A percentile compares a stretch with the other conserved stretches of the same genome.
Evolutionary conservation across 2,888 invertebrate genomes (phyloP).

Genomic region (Embidobia sp.): DNA sequence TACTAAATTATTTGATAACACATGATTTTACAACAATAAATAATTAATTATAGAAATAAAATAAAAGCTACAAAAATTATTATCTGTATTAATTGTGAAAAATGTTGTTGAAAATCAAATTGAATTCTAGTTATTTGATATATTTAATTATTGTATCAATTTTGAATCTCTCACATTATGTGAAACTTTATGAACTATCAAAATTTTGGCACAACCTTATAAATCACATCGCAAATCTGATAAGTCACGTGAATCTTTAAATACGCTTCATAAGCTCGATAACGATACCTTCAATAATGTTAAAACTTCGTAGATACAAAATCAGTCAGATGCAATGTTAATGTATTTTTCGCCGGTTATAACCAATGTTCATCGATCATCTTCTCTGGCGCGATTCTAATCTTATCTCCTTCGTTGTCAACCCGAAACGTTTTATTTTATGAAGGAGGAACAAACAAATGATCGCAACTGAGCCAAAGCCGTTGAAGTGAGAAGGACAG

Average conservation of each 20-base stretch:
- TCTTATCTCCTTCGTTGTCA: constrained; percentile 32
- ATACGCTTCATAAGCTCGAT: background rate
- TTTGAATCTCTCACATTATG: too few species aligned
- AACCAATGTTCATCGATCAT: constrained; percentile 49
- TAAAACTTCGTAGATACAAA: constrained; percentile 30
- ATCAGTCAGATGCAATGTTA: constrained; percentile 48
- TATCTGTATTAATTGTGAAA: too few species aligned
- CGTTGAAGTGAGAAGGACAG: constrained; percentile 14
- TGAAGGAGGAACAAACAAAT: constrained; percentile 33
- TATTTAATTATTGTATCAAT: background rate
- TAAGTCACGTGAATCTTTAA: too few species aligned
- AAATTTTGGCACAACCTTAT: too few species aligned
- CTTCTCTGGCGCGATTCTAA: constrained; percentile 16
- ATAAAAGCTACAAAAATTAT: too few species aligned
- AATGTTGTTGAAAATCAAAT: too few species aligned
- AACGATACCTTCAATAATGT: constrained; percentile 24
- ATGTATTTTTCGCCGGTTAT: constrained; percentile 37
- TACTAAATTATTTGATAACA: constrained; percentile 37
- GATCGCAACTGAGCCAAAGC: constrained; percentile 21
- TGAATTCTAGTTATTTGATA: too few species aligned
- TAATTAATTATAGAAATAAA: too few species aligned
- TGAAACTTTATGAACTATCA: too few species aligned
- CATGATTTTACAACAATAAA: constrained; percentile 20
- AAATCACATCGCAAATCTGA: constrained; percentile 1
- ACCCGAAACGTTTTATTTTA: constrained; percentile 31